Conservation (phyloP, 2,888 invertebrate genomes). For the Dastarcus helophoroides region DNA sequence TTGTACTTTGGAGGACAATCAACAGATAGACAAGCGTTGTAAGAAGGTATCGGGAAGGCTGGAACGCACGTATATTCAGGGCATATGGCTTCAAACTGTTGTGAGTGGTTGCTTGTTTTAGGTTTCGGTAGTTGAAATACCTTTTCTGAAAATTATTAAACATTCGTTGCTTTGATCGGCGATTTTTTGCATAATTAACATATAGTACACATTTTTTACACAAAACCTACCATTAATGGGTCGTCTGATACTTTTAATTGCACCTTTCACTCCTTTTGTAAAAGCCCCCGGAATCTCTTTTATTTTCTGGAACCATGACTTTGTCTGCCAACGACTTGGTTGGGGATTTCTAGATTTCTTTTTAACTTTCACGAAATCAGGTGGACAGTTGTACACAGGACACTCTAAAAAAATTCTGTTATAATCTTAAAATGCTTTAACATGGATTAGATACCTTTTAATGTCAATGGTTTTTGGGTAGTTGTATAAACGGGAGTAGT, state of each 20-base stretch:
- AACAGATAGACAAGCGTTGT: slow-evolving; percentile 29
- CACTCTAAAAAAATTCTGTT: slow-evolving; percentile 28
- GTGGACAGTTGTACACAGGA: slow-evolving; percentile 32
- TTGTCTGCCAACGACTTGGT: too few relatives aligned
- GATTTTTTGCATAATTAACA: too few relatives aligned
- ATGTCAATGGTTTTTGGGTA: slow-evolving; percentile 11
- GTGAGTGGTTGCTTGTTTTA: slow-evolving; percentile 1
- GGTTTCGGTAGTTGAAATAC: neutral
- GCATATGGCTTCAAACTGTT: slow-evolving; percentile 1
- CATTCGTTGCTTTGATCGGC: neutral
- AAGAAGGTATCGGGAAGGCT: neutral
- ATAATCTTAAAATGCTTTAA: too few relatives aligned
- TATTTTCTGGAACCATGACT: too few relatives aligned
- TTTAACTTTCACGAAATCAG: slow-evolving; percentile 20
- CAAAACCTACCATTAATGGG: too few relatives aligned
- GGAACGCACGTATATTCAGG: neutral
- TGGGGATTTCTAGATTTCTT: too few relatives aligned
- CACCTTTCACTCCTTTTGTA: too few relatives aligned
- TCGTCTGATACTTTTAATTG: too few relatives aligned
- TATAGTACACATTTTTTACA: too few relatives aligned
- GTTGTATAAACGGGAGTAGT: slow-evolving; percentile 5
- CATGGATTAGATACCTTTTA: too few relatives aligned
- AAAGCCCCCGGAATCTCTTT: too few relatives aligned
- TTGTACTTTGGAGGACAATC: slow-evolving; percentile 42
- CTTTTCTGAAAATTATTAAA: neutral